A percentile compares a stretch with the other conserved stretches of the same genome.
Evolutionary conservation across 1,140 invertebrate species (phyloP).

Genomic region (Listronotus bonariensis): DNA sequence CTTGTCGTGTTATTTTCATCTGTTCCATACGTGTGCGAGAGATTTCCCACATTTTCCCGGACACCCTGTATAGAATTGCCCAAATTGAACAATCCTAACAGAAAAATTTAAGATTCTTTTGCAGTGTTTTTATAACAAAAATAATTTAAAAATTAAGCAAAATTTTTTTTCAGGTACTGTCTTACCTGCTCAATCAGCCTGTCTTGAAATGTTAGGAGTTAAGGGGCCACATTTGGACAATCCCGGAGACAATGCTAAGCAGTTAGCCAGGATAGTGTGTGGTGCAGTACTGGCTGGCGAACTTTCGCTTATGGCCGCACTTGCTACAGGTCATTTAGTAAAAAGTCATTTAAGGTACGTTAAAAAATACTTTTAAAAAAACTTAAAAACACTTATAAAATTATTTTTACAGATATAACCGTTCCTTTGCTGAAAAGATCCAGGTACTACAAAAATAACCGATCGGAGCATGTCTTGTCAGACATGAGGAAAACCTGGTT

Average conservation of each 20-base stretch:
- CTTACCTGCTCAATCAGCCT: constrained; percentile 87
- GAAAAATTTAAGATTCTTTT: background rate
- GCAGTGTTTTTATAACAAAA: too few relatives aligned
- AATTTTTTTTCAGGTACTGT: constrained; percentile 64
- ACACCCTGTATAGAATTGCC: too few relatives aligned
- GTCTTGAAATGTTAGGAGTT: constrained; percentile 91
- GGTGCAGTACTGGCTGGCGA: constrained; percentile 96
- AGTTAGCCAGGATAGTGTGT: constrained; percentile 88
- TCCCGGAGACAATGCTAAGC: constrained; percentile 85
- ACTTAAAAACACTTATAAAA: background rate
- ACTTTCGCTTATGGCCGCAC: constrained; percentile 93
- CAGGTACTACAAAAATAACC: background rate
- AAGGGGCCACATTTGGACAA: constrained; percentile 68
- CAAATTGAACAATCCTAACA: too few relatives aligned
- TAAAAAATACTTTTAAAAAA: constrained; percentile 40
- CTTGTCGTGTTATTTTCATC: too few relatives aligned
- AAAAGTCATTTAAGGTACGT: constrained; percentile 91
- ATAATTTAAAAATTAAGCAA: background rate
- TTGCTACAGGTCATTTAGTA: constrained; percentile 93
- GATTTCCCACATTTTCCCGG: too few relatives aligned
- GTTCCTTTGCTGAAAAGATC: constrained; percentile 21
- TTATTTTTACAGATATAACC: constrained; percentile 21
- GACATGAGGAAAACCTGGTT: constrained; percentile 2
- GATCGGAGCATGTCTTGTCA: constrained; percentile 28
- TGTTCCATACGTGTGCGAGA: too few relatives aligned